Percentiles rank a stretch among this genome's conserved stretches.
Evolutionary conservation across 2,113 vertebrate genomes (phyloP).

Genomic region (Tragelaphus scriptus): DNA sequence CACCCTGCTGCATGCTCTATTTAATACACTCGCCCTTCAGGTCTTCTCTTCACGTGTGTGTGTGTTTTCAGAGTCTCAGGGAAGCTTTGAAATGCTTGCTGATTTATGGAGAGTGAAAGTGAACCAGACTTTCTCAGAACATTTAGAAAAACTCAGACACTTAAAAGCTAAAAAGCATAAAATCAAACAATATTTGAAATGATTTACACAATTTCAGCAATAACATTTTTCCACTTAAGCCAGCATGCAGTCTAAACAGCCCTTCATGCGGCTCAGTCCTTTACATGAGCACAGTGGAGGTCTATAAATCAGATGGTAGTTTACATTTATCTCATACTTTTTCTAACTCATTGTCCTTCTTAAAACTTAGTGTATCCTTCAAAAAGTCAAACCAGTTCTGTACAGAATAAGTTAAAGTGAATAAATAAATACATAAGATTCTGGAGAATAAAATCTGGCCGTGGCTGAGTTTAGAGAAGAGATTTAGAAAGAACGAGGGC

Average conservation of each 20-base stretch:
- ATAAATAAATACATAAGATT: neutral
- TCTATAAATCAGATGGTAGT: conserved; percentile 3
- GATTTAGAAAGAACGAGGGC: neutral
- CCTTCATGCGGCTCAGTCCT: neutral
- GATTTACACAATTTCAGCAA: conserved; percentile 62
- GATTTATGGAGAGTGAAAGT: conserved; percentile 66
- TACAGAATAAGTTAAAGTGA: neutral
- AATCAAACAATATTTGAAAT: conserved; percentile 62
- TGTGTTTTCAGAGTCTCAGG: conserved; percentile 51
- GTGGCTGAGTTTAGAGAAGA: neutral
- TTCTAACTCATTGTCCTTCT: neutral
- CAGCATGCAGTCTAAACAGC: conserved; percentile 46
- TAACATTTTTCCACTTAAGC: conserved; percentile 43
- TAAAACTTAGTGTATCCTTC: neutral
- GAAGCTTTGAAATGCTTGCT: conserved; percentile 59
- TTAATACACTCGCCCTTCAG: conserved; percentile 26
- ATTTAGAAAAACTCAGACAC: conserved; percentile 49
- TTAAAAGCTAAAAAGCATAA: conserved; percentile 58
- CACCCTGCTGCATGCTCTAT: neutral
- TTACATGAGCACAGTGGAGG: neutral
- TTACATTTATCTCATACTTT: conserved; percentile 32
- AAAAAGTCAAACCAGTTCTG: neutral
- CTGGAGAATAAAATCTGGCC: neutral
- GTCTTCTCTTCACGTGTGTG: conserved; percentile 36
- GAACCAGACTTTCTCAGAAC: conserved; percentile 51